Percentiles rank a stretch among this genome's conserved stretches.
Conservation (phyloP, 2,797 vertebrate genomes). For the Erethizon dorsatum region DNA sequence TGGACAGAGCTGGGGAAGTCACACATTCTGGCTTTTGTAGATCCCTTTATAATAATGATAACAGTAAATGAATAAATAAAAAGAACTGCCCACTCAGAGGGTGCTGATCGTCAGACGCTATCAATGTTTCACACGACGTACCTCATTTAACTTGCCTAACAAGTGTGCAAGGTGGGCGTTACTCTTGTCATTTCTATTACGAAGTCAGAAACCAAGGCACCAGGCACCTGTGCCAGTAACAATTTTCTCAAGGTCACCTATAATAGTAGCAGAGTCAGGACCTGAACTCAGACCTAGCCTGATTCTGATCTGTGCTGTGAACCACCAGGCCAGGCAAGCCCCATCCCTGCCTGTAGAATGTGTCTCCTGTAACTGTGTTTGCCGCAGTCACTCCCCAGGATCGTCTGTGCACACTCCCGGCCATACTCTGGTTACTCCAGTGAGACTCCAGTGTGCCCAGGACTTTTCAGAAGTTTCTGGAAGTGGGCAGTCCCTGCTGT, state of each 20-base stretch:
- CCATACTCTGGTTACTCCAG: not conserved
- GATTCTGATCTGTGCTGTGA: not conserved
- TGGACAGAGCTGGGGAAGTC: not conserved
- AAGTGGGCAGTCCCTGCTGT: not conserved
- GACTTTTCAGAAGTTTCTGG: conserved; percentile 53
- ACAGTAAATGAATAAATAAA: not conserved
- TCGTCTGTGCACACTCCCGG: not conserved
- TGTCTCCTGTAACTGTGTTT: not conserved
- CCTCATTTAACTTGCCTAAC: not conserved
- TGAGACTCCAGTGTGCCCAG: not conserved
- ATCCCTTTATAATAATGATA: not conserved
- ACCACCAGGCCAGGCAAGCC: fast-evolving
- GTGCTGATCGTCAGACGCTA: not conserved
- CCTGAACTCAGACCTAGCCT: not conserved
- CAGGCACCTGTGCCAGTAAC: not conserved
- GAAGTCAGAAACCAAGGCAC: not conserved
- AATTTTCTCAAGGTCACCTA: not conserved
- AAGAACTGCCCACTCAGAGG: not conserved
- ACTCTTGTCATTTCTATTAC: not conserved
- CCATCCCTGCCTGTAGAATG: not conserved
- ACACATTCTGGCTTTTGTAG: not conserved
- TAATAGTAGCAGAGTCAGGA: not conserved
- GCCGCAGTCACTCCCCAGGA: not conserved
- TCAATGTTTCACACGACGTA: not conserved
- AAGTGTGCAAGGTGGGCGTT: not conserved